Evolutionary conservation across 1,140 invertebrate species (phyloP).

Genomic region (Pseudomyrmex pallidus): DNA sequence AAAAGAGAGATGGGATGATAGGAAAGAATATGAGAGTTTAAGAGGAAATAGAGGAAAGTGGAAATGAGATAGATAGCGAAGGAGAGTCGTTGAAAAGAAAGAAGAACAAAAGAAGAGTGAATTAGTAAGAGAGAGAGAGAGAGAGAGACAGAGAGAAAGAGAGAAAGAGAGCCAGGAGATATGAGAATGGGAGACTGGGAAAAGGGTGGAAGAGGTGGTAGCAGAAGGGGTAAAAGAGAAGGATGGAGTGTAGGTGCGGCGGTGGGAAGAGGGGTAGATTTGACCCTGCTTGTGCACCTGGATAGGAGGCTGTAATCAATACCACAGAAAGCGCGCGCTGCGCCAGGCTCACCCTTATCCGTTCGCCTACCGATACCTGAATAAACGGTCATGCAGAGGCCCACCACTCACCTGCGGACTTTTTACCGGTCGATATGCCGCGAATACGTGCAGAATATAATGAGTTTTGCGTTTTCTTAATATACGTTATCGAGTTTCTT

Average conservation of each 20-base stretch:
- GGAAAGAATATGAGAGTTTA: no score
- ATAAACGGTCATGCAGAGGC: constrained; percentile 61
- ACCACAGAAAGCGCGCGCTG: constrained; percentile 79
- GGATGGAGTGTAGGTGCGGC: constrained; percentile 50
- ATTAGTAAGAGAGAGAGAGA: constrained; percentile 29
- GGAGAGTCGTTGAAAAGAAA: constrained; percentile 42
- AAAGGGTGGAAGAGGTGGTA: constrained; percentile 56
- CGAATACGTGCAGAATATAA: background rate
- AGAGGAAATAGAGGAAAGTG: background rate
- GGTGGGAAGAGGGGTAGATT: constrained; percentile 72
- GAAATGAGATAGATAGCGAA: constrained; percentile 55
- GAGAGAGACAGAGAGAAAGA: constrained; percentile 42
- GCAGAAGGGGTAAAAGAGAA: constrained; percentile 51
- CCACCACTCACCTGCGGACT: background rate
- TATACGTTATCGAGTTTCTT: no score
- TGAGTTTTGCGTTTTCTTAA: no score
- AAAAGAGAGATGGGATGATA: background rate
- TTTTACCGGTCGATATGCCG: background rate
- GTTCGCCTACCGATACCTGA: constrained; percentile 72
- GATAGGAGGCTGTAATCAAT: constrained; percentile 82
- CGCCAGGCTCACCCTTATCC: constrained; percentile 76
- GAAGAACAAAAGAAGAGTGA: constrained; percentile 11
- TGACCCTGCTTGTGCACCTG: constrained; percentile 81
- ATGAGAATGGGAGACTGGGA: constrained; percentile 56
- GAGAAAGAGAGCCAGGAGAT: constrained; percentile 31